Evolutionary conservation across 53 echinoderm and acorn worm genomes (phyloP).

Genomic region (Pentamera pediparva): DNA sequence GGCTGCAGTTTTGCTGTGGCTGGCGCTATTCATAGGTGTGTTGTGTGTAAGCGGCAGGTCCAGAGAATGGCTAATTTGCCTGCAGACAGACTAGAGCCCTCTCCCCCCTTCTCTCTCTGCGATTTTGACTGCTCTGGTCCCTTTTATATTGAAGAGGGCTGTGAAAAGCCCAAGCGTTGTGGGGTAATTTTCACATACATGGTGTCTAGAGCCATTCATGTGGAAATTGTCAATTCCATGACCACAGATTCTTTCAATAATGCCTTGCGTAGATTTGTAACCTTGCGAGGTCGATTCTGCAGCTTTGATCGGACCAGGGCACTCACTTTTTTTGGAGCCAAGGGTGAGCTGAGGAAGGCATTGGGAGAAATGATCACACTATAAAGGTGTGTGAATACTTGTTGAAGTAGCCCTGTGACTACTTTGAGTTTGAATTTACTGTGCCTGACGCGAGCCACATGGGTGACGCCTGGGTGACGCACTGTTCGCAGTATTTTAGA

Average conservation of each 20-base stretch:
- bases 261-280: constrained; percentile 30
- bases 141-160: constrained; percentile 39
- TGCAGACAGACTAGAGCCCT: constrained; percentile 32
- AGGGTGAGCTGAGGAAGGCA: constrained; percentile 30
- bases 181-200: constrained; percentile 43
- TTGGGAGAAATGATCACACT: constrained; percentile 31
- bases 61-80: constrained; percentile 63
- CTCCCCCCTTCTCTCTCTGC: constrained; percentile 40
- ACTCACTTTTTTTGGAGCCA: constrained; percentile 48
- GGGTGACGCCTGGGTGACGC: no score
- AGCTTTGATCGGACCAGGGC: constrained; percentile 40
- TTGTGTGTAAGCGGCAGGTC: constrained; percentile 25
- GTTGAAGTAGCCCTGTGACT: no score
- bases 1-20: constrained; percentile 35
- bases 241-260: constrained; percentile 34
- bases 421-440: no score
- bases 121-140: constrained; percentile 42
- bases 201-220: constrained; percentile 30
- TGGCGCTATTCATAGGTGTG: constrained; percentile 30
- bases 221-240: constrained; percentile 15
- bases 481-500: no score
- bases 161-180: constrained; percentile 45
- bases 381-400: no score
- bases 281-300: constrained; percentile 27
- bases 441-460: no score